Conservation (phyloP, 2,113 vertebrate species). For the Choloepus hoffmanni region DNA sequence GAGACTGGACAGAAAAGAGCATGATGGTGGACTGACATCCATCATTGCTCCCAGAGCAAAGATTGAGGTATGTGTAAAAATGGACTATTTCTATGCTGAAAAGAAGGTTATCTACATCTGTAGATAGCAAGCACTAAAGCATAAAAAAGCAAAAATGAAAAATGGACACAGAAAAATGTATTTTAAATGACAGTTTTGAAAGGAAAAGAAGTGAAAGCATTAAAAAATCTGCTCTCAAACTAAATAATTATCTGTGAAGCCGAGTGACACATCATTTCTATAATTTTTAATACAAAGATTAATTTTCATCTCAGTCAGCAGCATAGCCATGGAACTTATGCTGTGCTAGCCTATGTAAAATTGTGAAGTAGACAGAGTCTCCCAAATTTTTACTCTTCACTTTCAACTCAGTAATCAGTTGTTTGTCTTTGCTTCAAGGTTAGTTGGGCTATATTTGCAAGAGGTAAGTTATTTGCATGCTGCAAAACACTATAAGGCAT, state of each 20-base stretch:
- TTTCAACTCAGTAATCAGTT: background rate
- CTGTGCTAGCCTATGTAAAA: background rate
- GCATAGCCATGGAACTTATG: background rate
- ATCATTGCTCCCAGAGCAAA: background rate
- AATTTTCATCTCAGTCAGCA: conserved; percentile 2
- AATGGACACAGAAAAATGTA: background rate
- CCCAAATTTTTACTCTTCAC: background rate
- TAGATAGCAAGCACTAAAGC: background rate
- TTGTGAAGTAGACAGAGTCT: background rate
- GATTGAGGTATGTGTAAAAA: background rate
- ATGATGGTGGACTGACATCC: background rate
- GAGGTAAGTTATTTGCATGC: background rate
- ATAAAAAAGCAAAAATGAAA: background rate
- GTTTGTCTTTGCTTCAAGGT: background rate
- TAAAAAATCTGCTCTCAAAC: background rate
- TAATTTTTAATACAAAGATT: background rate
- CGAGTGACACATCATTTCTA: background rate
- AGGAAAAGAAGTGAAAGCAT: background rate
- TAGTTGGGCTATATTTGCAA: background rate
- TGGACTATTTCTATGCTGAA: background rate
- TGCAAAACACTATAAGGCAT: background rate
- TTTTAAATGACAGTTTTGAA: background rate
- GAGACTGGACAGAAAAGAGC: background rate
- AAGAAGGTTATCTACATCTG: background rate
- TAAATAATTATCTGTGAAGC: background rate